These are phyloP conservation scores for Alcedo atthis DNA, from an alignment of 2,797 vertebrate genomes.

Conservation along the genomic window DNA sequence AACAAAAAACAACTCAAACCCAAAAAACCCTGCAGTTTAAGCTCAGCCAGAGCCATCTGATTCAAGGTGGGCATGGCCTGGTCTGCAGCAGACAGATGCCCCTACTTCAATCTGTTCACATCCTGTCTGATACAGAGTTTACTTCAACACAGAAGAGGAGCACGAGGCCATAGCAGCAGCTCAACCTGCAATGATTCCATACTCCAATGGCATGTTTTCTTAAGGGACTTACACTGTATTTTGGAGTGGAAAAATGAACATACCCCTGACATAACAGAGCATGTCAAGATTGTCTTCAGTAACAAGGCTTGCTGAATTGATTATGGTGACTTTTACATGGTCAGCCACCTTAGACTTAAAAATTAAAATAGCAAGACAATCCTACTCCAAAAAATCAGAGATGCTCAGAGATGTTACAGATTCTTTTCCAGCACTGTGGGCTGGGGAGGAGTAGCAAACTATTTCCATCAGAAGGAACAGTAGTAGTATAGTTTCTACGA, in stretches of 20 bases:
- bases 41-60: background rate
- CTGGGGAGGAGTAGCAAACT: background rate
- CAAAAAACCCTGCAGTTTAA: background rate
- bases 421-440: background rate
- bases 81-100: background rate
- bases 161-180: background rate
- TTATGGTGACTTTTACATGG: background rate
- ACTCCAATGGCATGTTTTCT: background rate
- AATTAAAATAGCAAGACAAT: background rate
- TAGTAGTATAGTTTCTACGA: background rate
- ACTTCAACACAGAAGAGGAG: background rate
- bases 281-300: background rate
- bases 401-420: background rate
- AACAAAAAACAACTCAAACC: no score
- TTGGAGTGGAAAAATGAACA: background rate
- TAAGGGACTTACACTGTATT: background rate
- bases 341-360: background rate
- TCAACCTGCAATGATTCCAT: background rate
- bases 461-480: background rate
- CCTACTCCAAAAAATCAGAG: background rate
- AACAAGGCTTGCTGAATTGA: background rate
- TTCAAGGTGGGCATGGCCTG: background rate
- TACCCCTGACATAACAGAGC: background rate
- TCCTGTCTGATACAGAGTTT: background rate
- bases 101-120: rapidly evolving